Base-by-base conservation (phyloP, 2,888 invertebrate genomes). In the Sarcophaga rosellei region DNA sequence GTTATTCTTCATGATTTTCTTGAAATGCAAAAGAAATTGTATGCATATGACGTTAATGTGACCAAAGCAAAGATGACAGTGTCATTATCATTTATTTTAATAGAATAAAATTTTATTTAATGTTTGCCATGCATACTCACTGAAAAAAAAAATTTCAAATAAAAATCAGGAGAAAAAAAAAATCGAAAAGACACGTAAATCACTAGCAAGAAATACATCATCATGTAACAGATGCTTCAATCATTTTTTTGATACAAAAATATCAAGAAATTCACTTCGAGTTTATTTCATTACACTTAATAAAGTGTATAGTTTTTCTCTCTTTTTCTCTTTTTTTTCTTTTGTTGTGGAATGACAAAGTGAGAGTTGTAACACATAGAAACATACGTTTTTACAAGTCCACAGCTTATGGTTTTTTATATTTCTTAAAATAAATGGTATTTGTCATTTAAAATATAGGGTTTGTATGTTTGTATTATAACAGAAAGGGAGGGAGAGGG, bases 201-300 rank as follows among this genome's bases (percentile, higher is more conserved):
- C 82, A 75, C 21, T 47, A 20, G 47, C 59, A 47, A 35, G 21
- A 47, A 35, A 35, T 35, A 35, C 35, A 35, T 45, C 21, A 10
- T 12, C n/a, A 10, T 61, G 17, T 61, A 72, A 66, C 82, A 83
- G 70, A 59, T 83, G 82, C 61, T 83, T 1, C 72, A 83, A 66
- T 53, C 35, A 77, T 77, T 77, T 78, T 62, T 76, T 61, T 59
- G 5, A 61, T 12, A 59, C 2, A 44, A 69, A 61, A 45, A 69
- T 59, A 45, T 68, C 1, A 12, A 25, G n/a, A 63, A n/a, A 74
- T 74, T n/a, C 35, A 1, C 2, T 10, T 74, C 10, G 21, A 35
- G 65, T 47, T 25, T 10, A 69, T 23, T 25, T 59, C 21, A 44
- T 57, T 80, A 66, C 17, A 11, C 23, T 61, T 57, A 21, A 62